Evolutionary conservation across 1,140 invertebrate species (phyloP), one percentile per base, ranked within the genome.

Genomic region (Pseudomyrmex dendroicus): DNA sequence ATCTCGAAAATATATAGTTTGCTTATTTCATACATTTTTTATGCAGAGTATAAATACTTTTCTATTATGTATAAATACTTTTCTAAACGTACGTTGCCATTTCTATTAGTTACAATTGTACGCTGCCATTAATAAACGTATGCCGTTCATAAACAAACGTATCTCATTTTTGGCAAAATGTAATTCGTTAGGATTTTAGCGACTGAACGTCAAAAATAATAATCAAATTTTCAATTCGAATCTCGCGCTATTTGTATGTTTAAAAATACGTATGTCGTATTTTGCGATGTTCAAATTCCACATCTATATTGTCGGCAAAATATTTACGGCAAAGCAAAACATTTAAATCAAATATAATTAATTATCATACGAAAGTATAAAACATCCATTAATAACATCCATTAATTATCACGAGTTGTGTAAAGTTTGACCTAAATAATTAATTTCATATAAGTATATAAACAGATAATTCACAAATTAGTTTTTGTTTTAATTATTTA

Each of bases 141-240:
- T n/a, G 8, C 50, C 13, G 13, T 72, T 67, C 13, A n/a, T 50
- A 9, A n/a, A 62, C 1, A 0, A 52, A 64, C 10, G 1, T 63
- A 63, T 74, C 25, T 25, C 5, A 46, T 74, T 73, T 73, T 63
- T 62, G 35, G 15, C n/a, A 17, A 48, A 63, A 63, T 12, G 17
- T 50, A 63, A 74, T 0, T 25, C 25, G 7, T 63, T 4, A 35
- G n/a, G 12, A 50, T 59, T 66, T 64, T 22, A n/a, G 20, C 57
- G 15, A 3, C 25, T 50, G 5, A 63, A 13, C n/a, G 59, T 76
- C 46, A 52, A 74, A 46, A 48, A 50, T 74, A 74, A 64, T 66
- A 52, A 76, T 76, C 2, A 1, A 13, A 9, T 9, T 2, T 4
- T 17, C 20, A 15, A 56, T 15, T 15, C 48, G 8, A 9, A 20